Conservation (phyloP, 2,113 vertebrate species). For the Carassius carassius region DNA sequence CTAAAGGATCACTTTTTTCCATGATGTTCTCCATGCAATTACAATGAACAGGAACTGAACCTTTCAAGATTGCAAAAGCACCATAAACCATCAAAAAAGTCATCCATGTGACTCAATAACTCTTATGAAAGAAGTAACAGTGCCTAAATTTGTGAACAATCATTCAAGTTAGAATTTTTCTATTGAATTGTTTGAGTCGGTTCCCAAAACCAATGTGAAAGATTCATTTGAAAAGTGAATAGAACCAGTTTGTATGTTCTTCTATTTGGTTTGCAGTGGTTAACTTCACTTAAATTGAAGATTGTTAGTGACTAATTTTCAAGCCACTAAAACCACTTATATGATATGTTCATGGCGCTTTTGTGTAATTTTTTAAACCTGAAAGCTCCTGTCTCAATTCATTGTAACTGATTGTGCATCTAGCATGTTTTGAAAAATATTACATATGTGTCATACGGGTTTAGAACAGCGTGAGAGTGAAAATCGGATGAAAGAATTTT, state of each 20-base stretch:
- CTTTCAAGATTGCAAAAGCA: neutral
- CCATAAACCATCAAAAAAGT: neutral
- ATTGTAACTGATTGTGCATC: neutral
- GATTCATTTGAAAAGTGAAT: neutral
- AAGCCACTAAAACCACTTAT: neutral
- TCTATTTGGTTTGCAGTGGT: neutral
- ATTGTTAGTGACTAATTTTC: neutral
- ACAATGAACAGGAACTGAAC: neutral
- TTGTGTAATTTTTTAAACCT: neutral
- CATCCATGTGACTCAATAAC: neutral
- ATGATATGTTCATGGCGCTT: too few relatives aligned
- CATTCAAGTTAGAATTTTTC: neutral
- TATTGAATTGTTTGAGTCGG: neutral
- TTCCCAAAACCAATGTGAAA: neutral
- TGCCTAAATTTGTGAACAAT: neutral
- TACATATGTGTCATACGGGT: neutral
- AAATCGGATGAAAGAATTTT: neutral
- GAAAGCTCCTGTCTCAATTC: neutral
- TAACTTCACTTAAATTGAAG: neutral
- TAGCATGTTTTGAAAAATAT: neutral
- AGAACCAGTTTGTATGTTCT: neutral
- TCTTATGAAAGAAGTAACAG: neutral
- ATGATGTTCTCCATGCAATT: neutral
- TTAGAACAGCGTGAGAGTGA: neutral
- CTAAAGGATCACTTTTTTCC: neutral